Percentiles rank a stretch among this genome's conserved stretches.
phyloP scores from a whole-genome alignment of 2,113 vertebrate species.

The Cariama cristata region DNA sequence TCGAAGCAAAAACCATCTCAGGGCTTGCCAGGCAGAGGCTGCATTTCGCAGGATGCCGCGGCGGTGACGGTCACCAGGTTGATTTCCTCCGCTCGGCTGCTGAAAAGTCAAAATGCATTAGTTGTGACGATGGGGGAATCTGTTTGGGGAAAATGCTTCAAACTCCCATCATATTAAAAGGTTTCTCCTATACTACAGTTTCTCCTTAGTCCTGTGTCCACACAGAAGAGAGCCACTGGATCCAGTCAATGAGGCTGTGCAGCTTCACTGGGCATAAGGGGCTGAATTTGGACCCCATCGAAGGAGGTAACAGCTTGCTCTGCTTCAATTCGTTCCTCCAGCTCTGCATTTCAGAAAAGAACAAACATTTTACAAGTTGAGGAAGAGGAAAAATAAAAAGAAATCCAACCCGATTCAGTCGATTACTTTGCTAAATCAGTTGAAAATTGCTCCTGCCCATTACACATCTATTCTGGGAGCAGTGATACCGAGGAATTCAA shows the following conservation, averaged over 20 bases:
- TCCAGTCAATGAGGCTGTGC: neutral
- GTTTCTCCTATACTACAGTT: neutral
- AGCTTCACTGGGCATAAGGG: neutral
- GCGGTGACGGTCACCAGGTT: neutral
- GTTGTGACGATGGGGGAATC: neutral
- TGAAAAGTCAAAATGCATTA: neutral
- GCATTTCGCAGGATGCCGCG: neutral
- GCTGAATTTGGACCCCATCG: rapidly evolving
- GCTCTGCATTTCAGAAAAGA: neutral
- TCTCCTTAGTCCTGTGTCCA: neutral
- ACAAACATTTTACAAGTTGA: neutral
- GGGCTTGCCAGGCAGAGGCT: neutral
- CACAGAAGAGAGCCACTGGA: rapidly evolving
- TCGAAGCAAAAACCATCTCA: neutral
- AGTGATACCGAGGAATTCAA: neutral
- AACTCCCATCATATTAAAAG: neutral
- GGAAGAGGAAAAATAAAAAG: neutral
- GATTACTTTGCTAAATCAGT: neutral
- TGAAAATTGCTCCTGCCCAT: neutral
- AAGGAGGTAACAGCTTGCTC: neutral
- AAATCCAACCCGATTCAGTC: too few relatives aligned
- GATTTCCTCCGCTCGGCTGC: neutral
- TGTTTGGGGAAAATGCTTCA: neutral
- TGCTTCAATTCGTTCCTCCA: neutral
- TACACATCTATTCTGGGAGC: neutral